These are phyloP conservation scores for Holacanthella duospinosa DNA, from an alignment of 2,888 invertebrate species.

Conservation along the genomic window DNA sequence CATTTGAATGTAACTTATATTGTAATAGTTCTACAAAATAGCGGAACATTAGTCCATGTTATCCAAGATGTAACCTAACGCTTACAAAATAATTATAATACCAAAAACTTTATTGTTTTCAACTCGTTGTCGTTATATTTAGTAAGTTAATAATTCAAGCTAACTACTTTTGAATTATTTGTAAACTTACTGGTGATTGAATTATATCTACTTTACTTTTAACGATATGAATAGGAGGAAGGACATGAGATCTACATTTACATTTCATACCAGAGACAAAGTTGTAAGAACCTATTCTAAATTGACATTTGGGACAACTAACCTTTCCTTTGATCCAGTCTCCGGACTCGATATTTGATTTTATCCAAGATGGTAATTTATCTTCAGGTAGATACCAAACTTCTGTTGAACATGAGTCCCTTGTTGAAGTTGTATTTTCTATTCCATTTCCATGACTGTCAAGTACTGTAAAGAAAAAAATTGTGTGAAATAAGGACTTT, in stretches of 20 bases:
- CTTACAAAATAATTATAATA: no score
- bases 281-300: conserved; percentile 56
- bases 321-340: conserved; percentile 59
- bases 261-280: conserved; percentile 56
- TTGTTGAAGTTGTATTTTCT: conserved; percentile 13
- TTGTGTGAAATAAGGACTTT: no score
- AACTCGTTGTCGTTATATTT: no score
- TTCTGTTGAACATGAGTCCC: conserved; percentile 18
- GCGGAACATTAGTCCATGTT: no score
- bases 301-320: conserved; percentile 51
- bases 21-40: no score
- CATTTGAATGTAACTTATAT: no score
- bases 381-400: conserved; percentile 50
- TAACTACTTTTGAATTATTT: no score
- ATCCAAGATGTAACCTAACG: no score
- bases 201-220: conserved; percentile 53
- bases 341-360: conserved; percentile 46
- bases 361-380: conserved; percentile 51
- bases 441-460: conserved; percentile 28
- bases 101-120: no score
- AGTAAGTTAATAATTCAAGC: no score
- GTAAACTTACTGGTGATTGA: no score
- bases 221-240: conserved; percentile 53
- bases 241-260: conserved; percentile 47
- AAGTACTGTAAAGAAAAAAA: conserved; percentile 35